phyloP scores from a whole-genome alignment of 2,888 invertebrate species.

The Alviniconcha strummeri region DNA sequence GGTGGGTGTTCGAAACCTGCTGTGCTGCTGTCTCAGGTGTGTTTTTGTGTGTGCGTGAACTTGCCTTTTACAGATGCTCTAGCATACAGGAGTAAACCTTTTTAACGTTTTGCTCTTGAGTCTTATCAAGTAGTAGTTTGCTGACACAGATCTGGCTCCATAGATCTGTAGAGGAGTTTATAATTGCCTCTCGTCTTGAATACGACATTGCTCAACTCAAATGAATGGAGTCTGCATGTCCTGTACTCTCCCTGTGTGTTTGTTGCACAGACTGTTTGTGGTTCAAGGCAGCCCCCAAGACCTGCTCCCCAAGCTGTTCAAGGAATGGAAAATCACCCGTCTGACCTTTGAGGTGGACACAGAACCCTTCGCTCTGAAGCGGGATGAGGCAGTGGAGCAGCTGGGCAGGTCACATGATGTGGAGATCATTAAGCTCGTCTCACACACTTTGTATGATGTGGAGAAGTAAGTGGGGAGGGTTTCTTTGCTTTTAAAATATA shows the following conservation, averaged over 20 bases:
- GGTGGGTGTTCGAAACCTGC: too few species aligned
- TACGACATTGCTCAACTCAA: too few species aligned
- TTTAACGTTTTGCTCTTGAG: too few species aligned
- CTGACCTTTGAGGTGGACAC: slow-evolving; percentile 92
- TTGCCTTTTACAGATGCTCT: too few species aligned
- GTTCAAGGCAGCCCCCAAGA: slow-evolving; percentile 79
- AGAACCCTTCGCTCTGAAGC: slow-evolving; percentile 88
- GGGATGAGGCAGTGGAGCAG: slow-evolving; percentile 86
- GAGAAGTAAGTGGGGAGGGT: slow-evolving; percentile 72
- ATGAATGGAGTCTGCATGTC: too few species aligned
- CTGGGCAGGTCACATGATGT: slow-evolving; percentile 87
- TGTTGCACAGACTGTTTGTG: slow-evolving; percentile 81
- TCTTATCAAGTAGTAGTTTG: too few species aligned
- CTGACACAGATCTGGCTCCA: too few species aligned
- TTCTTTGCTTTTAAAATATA: neutral
- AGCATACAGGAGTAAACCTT: too few species aligned
- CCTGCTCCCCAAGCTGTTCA: slow-evolving; percentile 58
- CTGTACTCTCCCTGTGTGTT: neutral
- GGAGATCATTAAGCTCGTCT: slow-evolving; percentile 84
- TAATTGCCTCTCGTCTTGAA: too few species aligned
- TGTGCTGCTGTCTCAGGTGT: too few species aligned
- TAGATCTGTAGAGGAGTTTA: too few species aligned
- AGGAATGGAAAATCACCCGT: slow-evolving; percentile 88
- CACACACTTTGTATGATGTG: slow-evolving; percentile 90
- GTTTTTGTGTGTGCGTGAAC: too few species aligned